Evolutionary conservation across 2,797 vertebrate genomes (phyloP).

Genomic region (Leptodactylus fallax): DNA sequence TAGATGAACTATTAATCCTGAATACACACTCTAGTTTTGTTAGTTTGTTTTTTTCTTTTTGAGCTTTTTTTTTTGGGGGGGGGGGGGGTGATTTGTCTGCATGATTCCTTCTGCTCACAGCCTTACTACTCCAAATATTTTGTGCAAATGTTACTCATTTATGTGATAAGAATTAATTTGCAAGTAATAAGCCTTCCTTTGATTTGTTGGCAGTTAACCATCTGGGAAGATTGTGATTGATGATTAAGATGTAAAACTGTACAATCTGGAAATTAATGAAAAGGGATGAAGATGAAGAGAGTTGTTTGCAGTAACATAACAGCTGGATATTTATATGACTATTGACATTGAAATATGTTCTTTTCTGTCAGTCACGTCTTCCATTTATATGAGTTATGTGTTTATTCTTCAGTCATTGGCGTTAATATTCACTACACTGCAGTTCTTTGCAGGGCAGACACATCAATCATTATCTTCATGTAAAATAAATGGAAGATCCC

Average conservation of each 20-base stretch:
- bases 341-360: slow-evolving; percentile 29
- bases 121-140: not conserved
- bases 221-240: slow-evolving; percentile 22
- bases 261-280: slow-evolving; percentile 30
- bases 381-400: slow-evolving; percentile 21
- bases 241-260: slow-evolving; percentile 24
- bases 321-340: slow-evolving; percentile 13
- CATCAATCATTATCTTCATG: slow-evolving; percentile 46
- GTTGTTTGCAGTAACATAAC: slow-evolving; percentile 2
- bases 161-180: slow-evolving; percentile 8
- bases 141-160: slow-evolving; percentile 14
- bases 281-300: slow-evolving; percentile 1
- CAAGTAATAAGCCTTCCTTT: not conserved
- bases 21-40: too few relatives aligned
- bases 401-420: slow-evolving; percentile 43
- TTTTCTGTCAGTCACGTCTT: slow-evolving; percentile 37
- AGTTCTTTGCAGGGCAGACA: slow-evolving; percentile 23
- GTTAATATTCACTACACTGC: slow-evolving; percentile 37
- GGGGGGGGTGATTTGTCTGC: not conserved
- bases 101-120: not conserved
- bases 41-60: not conserved
- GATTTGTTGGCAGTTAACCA: slow-evolving; percentile 26
- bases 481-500: slow-evolving; percentile 28
- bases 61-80: not conserved
- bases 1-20: too few relatives aligned